These are phyloP conservation scores for Aramus guarauna DNA, from an alignment of 2,113 vertebrate genomes.

Conservation along the genomic window DNA sequence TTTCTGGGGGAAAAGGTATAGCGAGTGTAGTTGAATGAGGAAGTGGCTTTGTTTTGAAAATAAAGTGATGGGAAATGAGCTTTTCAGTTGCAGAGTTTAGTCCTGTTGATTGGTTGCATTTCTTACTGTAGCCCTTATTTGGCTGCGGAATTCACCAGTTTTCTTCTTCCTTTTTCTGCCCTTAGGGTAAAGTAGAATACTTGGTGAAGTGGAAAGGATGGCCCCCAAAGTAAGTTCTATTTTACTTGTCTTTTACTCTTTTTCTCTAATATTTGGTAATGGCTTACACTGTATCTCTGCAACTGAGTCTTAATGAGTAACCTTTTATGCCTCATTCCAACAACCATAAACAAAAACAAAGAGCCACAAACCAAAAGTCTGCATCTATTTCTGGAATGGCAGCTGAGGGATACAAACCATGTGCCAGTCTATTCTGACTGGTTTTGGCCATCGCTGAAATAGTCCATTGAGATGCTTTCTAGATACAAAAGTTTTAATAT, in stretches of 20 bases:
- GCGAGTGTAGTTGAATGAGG: neutral
- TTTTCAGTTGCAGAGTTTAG: neutral
- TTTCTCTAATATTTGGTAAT: neutral
- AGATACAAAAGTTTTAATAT: neutral
- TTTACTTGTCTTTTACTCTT: neutral
- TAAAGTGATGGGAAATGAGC: neutral
- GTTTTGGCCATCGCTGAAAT: neutral
- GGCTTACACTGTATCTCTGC: neutral
- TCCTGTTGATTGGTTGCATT: neutral
- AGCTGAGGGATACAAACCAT: neutral
- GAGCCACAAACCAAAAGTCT: conserved; percentile 9
- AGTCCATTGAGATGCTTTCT: conserved; percentile 20
- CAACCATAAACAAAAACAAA: neutral
- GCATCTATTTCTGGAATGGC: neutral
- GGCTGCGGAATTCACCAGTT: neutral
- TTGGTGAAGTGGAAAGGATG: conserved; percentile 99
- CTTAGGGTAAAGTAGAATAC: conserved; percentile 96
- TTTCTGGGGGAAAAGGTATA: neutral
- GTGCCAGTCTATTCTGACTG: neutral
- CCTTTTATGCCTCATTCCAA: neutral
- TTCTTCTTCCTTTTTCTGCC: conserved; percentile 46
- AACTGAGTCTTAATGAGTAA: neutral
- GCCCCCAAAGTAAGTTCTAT: conserved; percentile 92
- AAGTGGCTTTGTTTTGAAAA: conserved; percentile 23
- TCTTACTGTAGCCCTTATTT: neutral